A percentile compares a stretch with the other conserved stretches of the same genome.
These are phyloP conservation scores for Ceyx cyanopectus DNA, from an alignment of 2,113 vertebrate species.

Conservation along the genomic window DNA sequence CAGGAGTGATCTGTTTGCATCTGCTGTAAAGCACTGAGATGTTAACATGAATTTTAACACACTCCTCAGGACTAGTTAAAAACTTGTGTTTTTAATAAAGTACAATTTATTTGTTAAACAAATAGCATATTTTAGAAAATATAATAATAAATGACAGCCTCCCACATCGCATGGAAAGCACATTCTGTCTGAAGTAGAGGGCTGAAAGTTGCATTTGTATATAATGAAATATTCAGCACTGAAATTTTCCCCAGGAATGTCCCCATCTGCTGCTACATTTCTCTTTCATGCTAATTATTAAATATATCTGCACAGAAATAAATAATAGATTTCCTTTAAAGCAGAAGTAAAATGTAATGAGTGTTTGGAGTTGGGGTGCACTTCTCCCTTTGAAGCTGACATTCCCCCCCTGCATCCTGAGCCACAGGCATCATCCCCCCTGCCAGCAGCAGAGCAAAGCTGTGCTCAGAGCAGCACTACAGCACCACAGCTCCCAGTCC, in stretches of 20 bases:
- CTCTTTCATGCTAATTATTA: conserved; percentile 57
- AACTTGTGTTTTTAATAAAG: conserved; percentile 5
- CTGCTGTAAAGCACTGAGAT: not conserved
- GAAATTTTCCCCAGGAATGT: conserved; percentile 43
- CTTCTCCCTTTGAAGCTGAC: not conserved
- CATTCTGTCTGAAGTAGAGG: not conserved
- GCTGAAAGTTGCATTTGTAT: conserved; percentile 5
- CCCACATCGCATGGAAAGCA: not conserved
- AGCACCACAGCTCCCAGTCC: not conserved
- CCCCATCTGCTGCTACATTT: conserved; percentile 65
- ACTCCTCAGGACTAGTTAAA: not conserved
- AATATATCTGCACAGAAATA: conserved; percentile 37
- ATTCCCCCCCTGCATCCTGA: not conserved
- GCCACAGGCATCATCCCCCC: not conserved
- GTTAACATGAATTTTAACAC: not conserved
- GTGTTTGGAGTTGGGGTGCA: not conserved
- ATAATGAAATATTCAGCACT: conserved; percentile 46
- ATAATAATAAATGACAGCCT: not conserved
- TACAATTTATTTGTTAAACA: conserved; percentile 44
- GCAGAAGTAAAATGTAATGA: not conserved
- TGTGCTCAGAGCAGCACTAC: rapidly evolving
- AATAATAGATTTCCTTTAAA: conserved; percentile 49
- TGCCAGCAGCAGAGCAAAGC: rapidly evolving
- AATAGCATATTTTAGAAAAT: not conserved
- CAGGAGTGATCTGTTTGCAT: not conserved